Evolutionary conservation across 1,140 invertebrate species (phyloP), one percentile per base, ranked within the genome.

Genomic region (Drosophila obscura): DNA sequence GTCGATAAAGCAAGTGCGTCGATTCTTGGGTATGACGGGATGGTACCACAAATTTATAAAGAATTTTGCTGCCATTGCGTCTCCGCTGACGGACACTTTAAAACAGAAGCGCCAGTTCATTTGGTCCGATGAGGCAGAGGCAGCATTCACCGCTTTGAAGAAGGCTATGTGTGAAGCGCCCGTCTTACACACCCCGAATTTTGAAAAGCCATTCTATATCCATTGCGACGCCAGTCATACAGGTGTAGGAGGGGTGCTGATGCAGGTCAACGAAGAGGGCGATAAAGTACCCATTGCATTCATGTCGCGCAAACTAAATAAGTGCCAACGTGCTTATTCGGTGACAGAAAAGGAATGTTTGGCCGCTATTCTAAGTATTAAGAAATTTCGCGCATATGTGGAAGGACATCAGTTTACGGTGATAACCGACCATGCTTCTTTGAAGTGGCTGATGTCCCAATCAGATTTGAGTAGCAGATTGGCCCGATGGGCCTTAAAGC

Each of bases 391-490:
- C 9, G 43, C 43, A 13, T 44, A 44, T 13, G 15, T 44, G 2
- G 43, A 44, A n/a, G 43, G 43, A 13, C 43, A 44, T 44, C 13
- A 44, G 4, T 44, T 44, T 44, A n/a, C 43, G 5, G 15, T 44
- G 13, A 13, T n/a, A n/a, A 44, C 43, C 43, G 43, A 44, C 43
- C 43, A 44, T 44, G 43, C 43, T n/a, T 44, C 43, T n/a, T 44
- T 43, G n/a, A 43, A 43, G 41, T 43, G 41, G 41, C 41, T 43
- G 41, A 43, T 43, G 41, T 43, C 41, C 41, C 41, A 43, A n/a
- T 43, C 41, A 43, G 41, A 43, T 43, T 2, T 43, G 41, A 43
- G 41, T n/a, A 13, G 11, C 11, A 43, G 41, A n/a, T 9, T 43
- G n/a, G 41, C 41, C n/a, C 7, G 41, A 43, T 43, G 11, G 41